These are phyloP conservation scores for Thunnus albacares DNA, from an alignment of 2,797 vertebrate species.

Conservation along the genomic window DNA sequence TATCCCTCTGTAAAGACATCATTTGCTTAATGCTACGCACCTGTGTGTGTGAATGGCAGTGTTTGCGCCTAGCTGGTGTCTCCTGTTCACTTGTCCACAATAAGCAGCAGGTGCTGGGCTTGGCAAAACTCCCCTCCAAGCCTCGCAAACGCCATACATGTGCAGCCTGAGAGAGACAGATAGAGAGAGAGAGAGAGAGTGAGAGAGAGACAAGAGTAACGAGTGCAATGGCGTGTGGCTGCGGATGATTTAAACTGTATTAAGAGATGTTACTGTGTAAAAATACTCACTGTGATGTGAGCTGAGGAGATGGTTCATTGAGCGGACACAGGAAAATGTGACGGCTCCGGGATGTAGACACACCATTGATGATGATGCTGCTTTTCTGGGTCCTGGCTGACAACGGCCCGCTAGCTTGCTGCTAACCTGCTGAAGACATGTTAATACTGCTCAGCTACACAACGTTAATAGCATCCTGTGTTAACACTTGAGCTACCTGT, in stretches of 20 bases:
- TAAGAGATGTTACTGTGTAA: too few species aligned
- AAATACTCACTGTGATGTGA: slow-evolving; percentile 76
- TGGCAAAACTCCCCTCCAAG: slow-evolving; percentile 98
- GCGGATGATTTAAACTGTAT: neutral
- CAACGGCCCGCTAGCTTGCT: slow-evolving; percentile 74
- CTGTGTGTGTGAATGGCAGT: slow-evolving; percentile 73
- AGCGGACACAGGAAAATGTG: slow-evolving; percentile 84
- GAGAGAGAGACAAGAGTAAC: slow-evolving; percentile 26
- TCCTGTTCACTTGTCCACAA: slow-evolving; percentile 94
- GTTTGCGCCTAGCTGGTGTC: slow-evolving; percentile 60
- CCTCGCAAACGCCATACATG: slow-evolving; percentile 98
- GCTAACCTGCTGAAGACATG: slow-evolving; percentile 62
- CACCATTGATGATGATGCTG: slow-evolving; percentile 86
- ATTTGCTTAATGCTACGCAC: slow-evolving; percentile 34
- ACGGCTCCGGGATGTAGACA: slow-evolving; percentile 85
- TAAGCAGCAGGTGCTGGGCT: slow-evolving; percentile 96
- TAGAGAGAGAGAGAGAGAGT: slow-evolving; percentile 33
- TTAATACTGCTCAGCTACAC: neutral
- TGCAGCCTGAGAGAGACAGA: slow-evolving; percentile 84
- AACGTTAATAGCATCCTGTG: neutral
- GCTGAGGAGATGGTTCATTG: slow-evolving; percentile 82
- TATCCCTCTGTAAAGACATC: neutral
- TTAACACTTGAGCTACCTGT: neutral
- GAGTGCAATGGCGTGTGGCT: neutral
- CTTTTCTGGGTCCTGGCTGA: slow-evolving; percentile 73